Evolutionary conservation across 2,888 invertebrate species (phyloP).

Genomic region (Epiblema foenella): DNA sequence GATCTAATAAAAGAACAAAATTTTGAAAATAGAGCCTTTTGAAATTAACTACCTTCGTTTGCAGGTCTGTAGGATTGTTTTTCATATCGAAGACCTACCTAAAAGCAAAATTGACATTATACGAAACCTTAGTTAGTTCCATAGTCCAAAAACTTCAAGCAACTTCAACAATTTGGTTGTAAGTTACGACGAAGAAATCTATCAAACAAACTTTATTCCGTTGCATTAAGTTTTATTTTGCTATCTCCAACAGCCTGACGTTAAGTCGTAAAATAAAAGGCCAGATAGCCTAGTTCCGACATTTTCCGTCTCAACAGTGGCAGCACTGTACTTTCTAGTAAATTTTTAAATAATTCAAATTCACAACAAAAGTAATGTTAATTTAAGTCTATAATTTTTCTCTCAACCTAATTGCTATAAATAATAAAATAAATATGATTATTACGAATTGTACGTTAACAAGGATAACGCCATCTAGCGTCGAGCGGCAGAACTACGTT

Average conservation of each 20-base stretch:
- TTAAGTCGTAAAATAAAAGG: constrained; percentile 54
- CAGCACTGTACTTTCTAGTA: constrained; percentile 59
- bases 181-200: constrained; percentile 55
- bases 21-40: neutral
- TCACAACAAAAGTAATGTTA: neutral
- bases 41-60: too few relatives aligned
- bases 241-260: constrained; percentile 54
- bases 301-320: constrained; percentile 57
- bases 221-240: constrained; percentile 67
- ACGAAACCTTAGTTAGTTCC: neutral
- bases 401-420: neutral
- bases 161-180: constrained; percentile 44
- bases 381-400: neutral
- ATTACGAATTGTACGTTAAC: neutral
- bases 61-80: neutral
- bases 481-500: constrained; percentile 69
- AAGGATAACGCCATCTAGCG: constrained; percentile 72
- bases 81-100: neutral
- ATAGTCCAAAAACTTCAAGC: neutral
- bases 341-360: neutral
- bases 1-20: neutral
- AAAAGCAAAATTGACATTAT: neutral
- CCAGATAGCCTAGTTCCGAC: constrained; percentile 62
- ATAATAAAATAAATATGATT: neutral
- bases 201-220: constrained; percentile 61